Conservation (phyloP, 2,797 vertebrate genomes). For the Notoglanidium macrostoma region DNA sequence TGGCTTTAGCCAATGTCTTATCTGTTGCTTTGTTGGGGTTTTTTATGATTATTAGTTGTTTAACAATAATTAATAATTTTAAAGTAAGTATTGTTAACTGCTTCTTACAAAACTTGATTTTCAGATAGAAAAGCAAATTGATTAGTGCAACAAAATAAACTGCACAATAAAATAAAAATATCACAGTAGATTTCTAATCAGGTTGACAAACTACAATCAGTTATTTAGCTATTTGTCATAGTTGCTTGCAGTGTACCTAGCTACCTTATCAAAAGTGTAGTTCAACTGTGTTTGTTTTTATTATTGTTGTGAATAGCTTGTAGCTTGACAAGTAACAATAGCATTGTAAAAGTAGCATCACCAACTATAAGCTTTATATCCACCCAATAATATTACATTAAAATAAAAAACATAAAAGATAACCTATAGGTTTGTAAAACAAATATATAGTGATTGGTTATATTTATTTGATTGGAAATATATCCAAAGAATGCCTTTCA, state of each 20-base stretch:
- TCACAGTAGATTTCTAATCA: not conserved
- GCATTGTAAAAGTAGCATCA: not conserved
- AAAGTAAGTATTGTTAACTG: too few species aligned
- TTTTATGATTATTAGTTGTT: too few species aligned
- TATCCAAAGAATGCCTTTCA: conserved; percentile 34
- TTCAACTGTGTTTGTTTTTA: not conserved
- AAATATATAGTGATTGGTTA: conserved; percentile 30
- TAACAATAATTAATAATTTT: too few species aligned
- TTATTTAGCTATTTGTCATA: not conserved
- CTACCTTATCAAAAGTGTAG: not conserved
- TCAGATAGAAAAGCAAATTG: not conserved
- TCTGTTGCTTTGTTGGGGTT: not conserved
- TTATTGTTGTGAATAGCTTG: not conserved
- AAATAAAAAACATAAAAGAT: not conserved
- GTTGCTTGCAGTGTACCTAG: not conserved
- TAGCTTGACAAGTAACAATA: not conserved
- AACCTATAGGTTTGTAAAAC: not conserved
- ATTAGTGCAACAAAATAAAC: too few species aligned
- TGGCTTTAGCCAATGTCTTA: not conserved
- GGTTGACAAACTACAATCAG: not conserved
- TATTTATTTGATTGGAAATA: not conserved
- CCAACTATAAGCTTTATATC: not conserved
- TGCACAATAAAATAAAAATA: too few species aligned
- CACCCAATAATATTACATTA: not conserved
- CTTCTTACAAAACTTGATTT: too few species aligned